Conservation (phyloP, 1,140 invertebrate species). For the Meloidogyne floridensis region DNA sequence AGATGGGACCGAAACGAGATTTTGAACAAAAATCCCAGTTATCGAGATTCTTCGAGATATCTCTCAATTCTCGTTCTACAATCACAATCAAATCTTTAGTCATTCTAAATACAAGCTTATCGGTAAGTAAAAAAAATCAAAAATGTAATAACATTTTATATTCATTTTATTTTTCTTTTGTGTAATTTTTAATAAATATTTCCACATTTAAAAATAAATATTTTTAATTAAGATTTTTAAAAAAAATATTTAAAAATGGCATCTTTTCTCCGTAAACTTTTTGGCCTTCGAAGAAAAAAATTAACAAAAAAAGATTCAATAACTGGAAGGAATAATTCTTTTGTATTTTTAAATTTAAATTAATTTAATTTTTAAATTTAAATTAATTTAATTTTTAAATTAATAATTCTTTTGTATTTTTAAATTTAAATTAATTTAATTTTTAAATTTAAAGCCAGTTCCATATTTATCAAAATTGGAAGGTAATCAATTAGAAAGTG, state of each 20-base stretch:
- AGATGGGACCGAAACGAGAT: no score
- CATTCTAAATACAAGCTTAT: no score
- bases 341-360: conserved; percentile 47
- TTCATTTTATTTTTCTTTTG: no score
- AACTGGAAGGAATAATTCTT: conserved; percentile 62
- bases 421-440: neutral
- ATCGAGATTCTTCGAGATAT: no score
- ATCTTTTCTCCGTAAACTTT: conserved; percentile 25
- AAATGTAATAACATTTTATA: no score
- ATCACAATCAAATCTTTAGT: no score
- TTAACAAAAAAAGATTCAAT: conserved; percentile 63
- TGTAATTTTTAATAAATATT: neutral
- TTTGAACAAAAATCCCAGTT: no score
- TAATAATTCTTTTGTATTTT: no score
- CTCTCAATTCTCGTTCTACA: no score
- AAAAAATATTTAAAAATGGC: conserved; percentile 6
- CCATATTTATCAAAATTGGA: conserved; percentile 64
- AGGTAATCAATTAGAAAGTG: conserved; percentile 59
- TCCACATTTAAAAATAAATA: neutral
- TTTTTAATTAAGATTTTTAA: neutral
- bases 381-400: conserved; percentile 28
- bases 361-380: neutral
- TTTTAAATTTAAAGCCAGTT: conserved; percentile 50
- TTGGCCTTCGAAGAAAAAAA: conserved; percentile 26
- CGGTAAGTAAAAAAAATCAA: no score